Base-by-base conservation (phyloP, 2,888 invertebrate genomes). In the Mycalesis mineus region DNA sequence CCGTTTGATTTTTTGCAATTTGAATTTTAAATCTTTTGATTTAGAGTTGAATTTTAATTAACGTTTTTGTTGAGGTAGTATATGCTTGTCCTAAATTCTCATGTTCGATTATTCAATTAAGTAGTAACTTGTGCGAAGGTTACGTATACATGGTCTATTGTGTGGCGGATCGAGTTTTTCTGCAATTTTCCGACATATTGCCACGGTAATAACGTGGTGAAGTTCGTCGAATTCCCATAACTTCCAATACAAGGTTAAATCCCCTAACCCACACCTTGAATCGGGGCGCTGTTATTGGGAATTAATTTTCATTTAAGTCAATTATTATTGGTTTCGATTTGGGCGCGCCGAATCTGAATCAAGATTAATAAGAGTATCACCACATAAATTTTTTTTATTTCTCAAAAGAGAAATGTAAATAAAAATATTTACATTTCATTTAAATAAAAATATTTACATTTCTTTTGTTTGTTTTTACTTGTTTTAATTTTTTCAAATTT, bases 31-130 rank as follows among this genome's bases (percentile, higher is more conserved):
- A 41, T 44, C 14, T 13, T 33, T 56, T 31, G 22, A 9, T 28
- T 58, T 65, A 63, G 58, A 64, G 63, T 61, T 55, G 50, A 29
- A 48, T 67, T 63, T 65, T 48, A 39, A 17, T 56, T 51, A 7
- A 33, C n/a, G 2, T 1, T 40, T 51, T 57, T 31, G 40, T 41
- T 55, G 49, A 61, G 56, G 63, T 61, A 59, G 50, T 61, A 54
- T 64, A 64, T 64, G 61, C 65, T 68, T 66, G 70, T 69, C 68
- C 73, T 72, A 70, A 72, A 76, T 74, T 67, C 66, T 68, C 64
- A 66, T 69, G 67, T 68, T 71, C 67, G 71, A 73, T 73, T 69
- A 73, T 72, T 65, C 68, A 74, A 73, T 72, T 70, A 71, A 45
- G 52, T 61, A 57, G 52, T 29, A 44, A 55, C 56, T 54, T 63